Evolutionary conservation across 1,140 invertebrate genomes (phyloP).

Genomic region (Cydia strobilella): DNA sequence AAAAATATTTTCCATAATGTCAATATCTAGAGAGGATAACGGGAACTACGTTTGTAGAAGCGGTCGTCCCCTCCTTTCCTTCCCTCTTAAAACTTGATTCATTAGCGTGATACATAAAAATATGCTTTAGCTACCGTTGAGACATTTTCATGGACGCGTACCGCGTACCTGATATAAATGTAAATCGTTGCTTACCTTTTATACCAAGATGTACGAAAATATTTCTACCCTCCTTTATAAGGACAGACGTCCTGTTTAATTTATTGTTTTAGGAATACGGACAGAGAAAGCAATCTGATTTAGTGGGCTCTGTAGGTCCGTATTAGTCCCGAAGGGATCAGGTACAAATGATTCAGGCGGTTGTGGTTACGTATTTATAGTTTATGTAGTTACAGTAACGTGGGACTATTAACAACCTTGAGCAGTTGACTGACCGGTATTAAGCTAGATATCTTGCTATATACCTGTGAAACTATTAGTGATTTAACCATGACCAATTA

Average conservation of each 20-base stretch:
- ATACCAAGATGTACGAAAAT: not conserved
- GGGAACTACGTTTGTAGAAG: no score
- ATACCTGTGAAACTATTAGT: not conserved
- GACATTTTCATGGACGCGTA: not conserved
- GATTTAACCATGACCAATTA: not conserved
- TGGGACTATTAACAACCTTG: not conserved
- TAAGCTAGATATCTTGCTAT: not conserved
- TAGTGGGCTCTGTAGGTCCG: conserved; percentile 22
- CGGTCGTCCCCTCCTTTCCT: no score
- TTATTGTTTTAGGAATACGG: conserved; percentile 25
- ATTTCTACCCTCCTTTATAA: not conserved
- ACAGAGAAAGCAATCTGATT: conserved; percentile 31
- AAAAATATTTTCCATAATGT: no score
- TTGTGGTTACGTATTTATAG: conserved; percentile 4
- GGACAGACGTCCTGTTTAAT: conserved; percentile 21
- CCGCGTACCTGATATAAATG: conserved; percentile 4
- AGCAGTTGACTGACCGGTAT: not conserved
- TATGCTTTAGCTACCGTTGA: not conserved
- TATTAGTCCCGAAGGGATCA: conserved; percentile 1
- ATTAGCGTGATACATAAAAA: not conserved
- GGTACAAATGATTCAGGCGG: conserved; percentile 17
- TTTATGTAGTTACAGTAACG: conserved; percentile 3
- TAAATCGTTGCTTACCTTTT: not conserved
- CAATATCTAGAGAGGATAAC: no score
- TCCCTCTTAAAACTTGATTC: not conserved